These are phyloP conservation scores for Acanthisitta chloris DNA, from an alignment of 2,113 vertebrate species.

Conservation along the genomic window DNA sequence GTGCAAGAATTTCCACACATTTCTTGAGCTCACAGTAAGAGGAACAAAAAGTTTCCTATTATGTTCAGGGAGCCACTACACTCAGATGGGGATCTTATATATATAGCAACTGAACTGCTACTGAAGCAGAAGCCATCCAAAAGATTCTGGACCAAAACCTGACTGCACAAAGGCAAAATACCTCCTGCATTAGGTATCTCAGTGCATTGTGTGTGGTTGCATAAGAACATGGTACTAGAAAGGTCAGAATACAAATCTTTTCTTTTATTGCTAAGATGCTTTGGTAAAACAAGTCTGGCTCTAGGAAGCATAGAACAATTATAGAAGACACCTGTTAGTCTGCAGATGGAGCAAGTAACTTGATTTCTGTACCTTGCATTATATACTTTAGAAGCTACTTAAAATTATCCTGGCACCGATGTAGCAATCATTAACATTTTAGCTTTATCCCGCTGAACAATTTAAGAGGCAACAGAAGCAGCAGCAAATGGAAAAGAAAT, in stretches of 20 bases:
- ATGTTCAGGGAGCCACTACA: background rate
- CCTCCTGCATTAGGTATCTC: background rate
- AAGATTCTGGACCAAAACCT: background rate
- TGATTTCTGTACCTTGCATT: background rate
- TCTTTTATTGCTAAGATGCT: background rate
- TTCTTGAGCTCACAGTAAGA: background rate
- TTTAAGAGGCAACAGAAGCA: background rate
- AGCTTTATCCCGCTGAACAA: background rate
- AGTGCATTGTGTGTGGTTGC: background rate
- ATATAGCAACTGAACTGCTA: background rate
- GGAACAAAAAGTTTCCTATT: background rate
- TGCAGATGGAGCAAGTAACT: background rate
- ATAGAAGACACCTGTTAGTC: background rate
- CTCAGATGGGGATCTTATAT: background rate
- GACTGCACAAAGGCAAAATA: background rate
- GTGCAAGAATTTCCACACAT: background rate
- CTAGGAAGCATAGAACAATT: background rate
- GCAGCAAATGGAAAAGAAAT: background rate
- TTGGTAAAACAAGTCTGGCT: background rate
- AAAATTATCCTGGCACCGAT: background rate
- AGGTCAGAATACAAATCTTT: background rate
- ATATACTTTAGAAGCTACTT: background rate
- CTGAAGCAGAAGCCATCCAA: background rate
- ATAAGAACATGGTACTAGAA: background rate
- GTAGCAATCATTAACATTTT: background rate